Evolutionary conservation across 2,888 invertebrate genomes (phyloP), one percentile per base, ranked within the genome.

Genomic region (Spilosoma lubricipeda): DNA sequence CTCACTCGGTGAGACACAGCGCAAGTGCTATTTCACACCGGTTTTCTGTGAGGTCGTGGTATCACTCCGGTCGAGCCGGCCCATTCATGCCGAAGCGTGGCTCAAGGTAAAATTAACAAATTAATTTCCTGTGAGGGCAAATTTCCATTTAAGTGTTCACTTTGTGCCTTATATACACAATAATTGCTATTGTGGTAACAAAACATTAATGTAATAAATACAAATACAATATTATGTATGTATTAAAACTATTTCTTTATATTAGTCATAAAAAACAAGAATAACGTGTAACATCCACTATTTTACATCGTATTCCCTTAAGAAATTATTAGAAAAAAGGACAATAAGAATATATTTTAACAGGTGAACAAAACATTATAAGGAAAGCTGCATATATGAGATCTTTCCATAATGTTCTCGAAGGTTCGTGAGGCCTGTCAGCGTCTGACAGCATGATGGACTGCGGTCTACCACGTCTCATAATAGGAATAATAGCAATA

Each of bases 341-440:
- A 56, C 52, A 56, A 56, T 56, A 23, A n/a, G 52, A 56, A 23
- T 56, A 56, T 56, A 56, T 56, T n/a, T n/a, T n/a, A 56, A 56
- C 23, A 56, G 27, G 59, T 59, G 59, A 27, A 59, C 15, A 59
- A 59, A 59, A 30, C 59, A 27, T 59, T 30, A 30, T 27, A 59
- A 59, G 15, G 59, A 78, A 80, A 75, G 66, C 71, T 67, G 73
- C 77, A 79, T 77, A 77, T 78, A 78, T 78, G 77, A 75, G 45
- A 63, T 30, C 63, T 63, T 63, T 63, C 30, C 63, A 27, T 63
- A 63, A 30, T 63, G 30, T 63, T 27, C 59, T 27, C 15, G 59
- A 56, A 67, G 74, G 74, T 77, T 74, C 67, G 72, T 71, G 9
- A 74, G 70, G 72, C 78, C 78, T 76, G 79, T 79, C 71, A 67